Percentiles rank a stretch among this genome's conserved stretches.
Evolutionary conservation across 1,140 invertebrate species (phyloP).

Genomic region (Brachionus paranguensis): DNA sequence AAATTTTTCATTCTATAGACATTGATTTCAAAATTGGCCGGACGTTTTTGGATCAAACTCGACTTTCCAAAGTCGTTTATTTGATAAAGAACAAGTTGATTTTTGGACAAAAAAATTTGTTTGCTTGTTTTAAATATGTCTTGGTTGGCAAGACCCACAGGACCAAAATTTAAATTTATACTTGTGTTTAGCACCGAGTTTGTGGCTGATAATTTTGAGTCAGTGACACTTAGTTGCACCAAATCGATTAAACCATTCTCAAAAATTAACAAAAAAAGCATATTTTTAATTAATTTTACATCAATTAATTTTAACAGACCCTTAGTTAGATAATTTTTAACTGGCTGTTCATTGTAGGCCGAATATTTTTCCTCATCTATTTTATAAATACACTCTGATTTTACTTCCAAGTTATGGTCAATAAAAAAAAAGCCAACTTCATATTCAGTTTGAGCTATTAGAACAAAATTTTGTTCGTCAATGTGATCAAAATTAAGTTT

Average conservation of each 20-base stretch:
- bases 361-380: background rate
- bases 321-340: background rate
- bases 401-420: background rate
- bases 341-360: background rate
- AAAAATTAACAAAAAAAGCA: background rate
- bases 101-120: background rate
- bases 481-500: background rate
- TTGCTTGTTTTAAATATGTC: background rate
- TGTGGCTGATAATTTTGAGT: background rate
- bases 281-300: background rate
- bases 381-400: background rate
- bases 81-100: background rate
- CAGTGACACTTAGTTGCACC: background rate
- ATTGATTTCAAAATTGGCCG: slow-evolving; percentile 1
- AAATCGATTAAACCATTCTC: background rate
- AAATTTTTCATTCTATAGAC: background rate
- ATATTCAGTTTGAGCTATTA: background rate
- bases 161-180: background rate
- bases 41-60: background rate
- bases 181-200: background rate
- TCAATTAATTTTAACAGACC: slow-evolving; percentile 1
- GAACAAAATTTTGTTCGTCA: background rate
- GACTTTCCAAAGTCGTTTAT: slow-evolving; percentile 26
- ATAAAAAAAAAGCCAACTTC: background rate
- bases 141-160: background rate